phyloP scores from a whole-genome alignment of 2,888 invertebrate genomes.

The Pheosia gnoma region DNA sequence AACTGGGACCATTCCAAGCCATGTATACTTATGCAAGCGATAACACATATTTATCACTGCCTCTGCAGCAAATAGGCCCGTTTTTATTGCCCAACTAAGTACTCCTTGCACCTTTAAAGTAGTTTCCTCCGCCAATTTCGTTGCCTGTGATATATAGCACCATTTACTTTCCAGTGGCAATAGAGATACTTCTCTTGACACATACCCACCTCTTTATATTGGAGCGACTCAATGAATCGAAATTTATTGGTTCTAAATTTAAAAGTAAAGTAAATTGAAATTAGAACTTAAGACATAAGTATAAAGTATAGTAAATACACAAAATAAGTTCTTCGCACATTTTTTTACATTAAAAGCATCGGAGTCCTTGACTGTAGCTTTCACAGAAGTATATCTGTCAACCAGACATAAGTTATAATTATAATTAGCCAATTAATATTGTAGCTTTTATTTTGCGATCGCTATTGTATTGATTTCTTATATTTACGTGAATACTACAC shows the following conservation, averaged over 20 bases:
- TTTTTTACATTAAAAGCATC: too few species aligned
- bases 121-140: conserved; percentile 27
- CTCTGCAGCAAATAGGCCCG: conserved; percentile 3
- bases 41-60: conserved; percentile 13
- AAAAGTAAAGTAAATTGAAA: background rate
- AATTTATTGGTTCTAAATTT: background rate
- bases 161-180: conserved; percentile 27
- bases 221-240: conserved; percentile 13
- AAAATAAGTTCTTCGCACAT: too few species aligned
- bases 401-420: too few species aligned
- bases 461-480: too few species aligned
- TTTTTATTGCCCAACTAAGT: conserved; percentile 23
- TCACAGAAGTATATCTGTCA: too few species aligned
- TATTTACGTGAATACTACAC: too few species aligned
- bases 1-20: background rate
- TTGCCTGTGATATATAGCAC: conserved; percentile 28
- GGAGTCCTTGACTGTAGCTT: too few species aligned
- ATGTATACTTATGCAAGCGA: conserved; percentile 13
- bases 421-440: too few species aligned
- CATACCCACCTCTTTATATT: conserved; percentile 11
- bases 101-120: conserved; percentile 27
- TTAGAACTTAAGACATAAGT: too few species aligned
- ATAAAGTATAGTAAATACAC: too few species aligned
- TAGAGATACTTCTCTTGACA: conserved; percentile 18
- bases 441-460: too few species aligned